Evolutionary conservation across 92 coral and sea anemone genomes (phyloP).

Genomic region (Epizoanthus illoricatus): DNA sequence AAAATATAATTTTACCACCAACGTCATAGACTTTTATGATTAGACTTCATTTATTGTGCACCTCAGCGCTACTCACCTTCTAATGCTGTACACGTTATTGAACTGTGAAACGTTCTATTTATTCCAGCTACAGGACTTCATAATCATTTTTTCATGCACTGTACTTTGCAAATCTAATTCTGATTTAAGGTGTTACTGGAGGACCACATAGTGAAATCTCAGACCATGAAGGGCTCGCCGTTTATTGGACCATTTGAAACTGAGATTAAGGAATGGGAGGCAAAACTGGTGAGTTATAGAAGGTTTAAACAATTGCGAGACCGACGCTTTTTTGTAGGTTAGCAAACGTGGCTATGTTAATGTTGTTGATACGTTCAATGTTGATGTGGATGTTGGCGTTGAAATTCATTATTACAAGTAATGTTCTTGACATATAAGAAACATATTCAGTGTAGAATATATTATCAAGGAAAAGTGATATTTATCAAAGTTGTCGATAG

Average conservation of each 20-base stretch:
- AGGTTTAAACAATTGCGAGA: no score
- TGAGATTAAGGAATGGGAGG: constrained; percentile 89
- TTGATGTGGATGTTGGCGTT: neutral
- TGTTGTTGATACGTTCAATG: neutral
- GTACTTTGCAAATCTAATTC: neutral
- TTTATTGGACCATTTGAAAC: constrained; percentile 95
- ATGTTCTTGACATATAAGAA: no score
- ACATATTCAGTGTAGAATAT: no score
- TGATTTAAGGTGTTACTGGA: constrained; percentile 81
- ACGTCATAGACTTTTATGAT: no score
- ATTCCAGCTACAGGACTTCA: neutral
- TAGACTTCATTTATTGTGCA: no score
- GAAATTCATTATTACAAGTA: no score
- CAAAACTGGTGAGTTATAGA: constrained; percentile 72
- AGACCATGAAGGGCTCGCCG: constrained; percentile 99
- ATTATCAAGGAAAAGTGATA: no score
- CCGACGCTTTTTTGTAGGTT: neutral
- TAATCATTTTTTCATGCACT: neutral
- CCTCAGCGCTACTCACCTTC: no score
- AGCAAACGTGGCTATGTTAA: neutral
- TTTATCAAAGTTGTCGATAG: no score
- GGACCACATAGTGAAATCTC: constrained; percentile 94
- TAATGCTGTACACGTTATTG: no score
- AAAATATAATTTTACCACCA: no score
- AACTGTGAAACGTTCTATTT: no score